Conservation (phyloP, 2,797 vertebrate species). For the Oreochromis grahami region DNA sequence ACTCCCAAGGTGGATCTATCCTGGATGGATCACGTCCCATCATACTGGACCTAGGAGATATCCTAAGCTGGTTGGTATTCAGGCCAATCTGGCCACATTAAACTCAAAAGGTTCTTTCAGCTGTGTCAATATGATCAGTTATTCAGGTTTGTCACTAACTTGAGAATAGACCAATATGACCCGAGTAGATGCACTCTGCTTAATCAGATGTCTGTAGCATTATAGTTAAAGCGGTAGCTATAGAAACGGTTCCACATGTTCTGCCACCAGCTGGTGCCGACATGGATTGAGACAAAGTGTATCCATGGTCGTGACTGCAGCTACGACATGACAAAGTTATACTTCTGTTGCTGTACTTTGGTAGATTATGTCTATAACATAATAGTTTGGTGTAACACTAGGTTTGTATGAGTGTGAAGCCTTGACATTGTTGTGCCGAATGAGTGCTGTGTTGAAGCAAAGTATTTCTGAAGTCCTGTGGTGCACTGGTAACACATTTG, state of each 20-base stretch:
- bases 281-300: not conserved
- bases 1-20: not conserved
- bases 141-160: not conserved
- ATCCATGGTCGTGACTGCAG: not conserved
- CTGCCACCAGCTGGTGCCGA: not conserved
- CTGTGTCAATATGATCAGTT: not conserved
- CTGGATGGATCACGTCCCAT: too few relatives aligned
- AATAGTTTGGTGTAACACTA: not conserved
- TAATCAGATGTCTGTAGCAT: not conserved
- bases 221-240: accelerated
- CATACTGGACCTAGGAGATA: too few relatives aligned
- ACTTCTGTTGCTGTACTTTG: not conserved
- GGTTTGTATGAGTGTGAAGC: not conserved
- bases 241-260: not conserved
- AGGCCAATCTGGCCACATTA: too few relatives aligned
- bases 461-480: not conserved
- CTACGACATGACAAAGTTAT: not conserved
- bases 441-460: not conserved
- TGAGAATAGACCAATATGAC: accelerated
- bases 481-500: not conserved
- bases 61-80: too few relatives aligned
- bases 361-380: not conserved
- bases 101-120: not conserved
- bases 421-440: not conserved
- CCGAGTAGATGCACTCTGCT: not conserved